Evolutionary conservation across 35 echinoderm and acorn worm species (phyloP).

Genomic region (Acanthaster planci): DNA sequence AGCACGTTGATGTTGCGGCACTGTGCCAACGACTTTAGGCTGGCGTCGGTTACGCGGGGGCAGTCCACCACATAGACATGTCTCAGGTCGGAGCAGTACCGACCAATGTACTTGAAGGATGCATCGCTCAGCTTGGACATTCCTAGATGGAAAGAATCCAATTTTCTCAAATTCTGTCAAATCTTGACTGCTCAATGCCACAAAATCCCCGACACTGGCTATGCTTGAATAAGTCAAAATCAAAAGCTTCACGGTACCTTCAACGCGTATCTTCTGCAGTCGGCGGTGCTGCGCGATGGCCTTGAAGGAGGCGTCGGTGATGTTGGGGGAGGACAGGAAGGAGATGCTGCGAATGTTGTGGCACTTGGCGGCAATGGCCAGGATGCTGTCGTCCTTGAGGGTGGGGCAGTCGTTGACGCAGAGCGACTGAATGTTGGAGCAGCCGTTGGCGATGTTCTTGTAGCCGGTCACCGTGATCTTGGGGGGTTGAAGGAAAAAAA

Average conservation of each 20-base stretch:
- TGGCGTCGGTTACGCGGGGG: constrained; percentile 92
- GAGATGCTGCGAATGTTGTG: constrained; percentile 71
- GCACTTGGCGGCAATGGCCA: constrained; percentile 76
- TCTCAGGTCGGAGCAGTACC: constrained; percentile 73
- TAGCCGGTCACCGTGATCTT: constrained; percentile 91
- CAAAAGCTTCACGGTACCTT: constrained; percentile 54
- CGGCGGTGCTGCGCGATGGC: constrained; percentile 79
- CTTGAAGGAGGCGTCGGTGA: constrained; percentile 78
- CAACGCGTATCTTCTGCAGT: constrained; percentile 84
- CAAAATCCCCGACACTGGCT: not conserved
- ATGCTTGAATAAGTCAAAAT: not conserved
- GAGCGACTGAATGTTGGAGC: constrained; percentile 76
- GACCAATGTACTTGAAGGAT: constrained; percentile 79
- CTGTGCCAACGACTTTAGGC: constrained; percentile 86
- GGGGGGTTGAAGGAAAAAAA: too few relatives aligned
- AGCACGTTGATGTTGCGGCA: constrained; percentile 94
- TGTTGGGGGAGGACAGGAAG: constrained; percentile 79
- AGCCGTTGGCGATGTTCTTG: constrained; percentile 93
- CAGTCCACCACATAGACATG: constrained; percentile 90
- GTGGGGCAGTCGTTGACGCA: constrained; percentile 83
- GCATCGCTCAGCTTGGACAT: constrained; percentile 83
- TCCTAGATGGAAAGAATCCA: constrained; percentile 40
- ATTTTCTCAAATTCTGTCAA: too few relatives aligned
- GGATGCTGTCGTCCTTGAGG: constrained; percentile 84
- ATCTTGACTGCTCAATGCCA: too few relatives aligned